phyloP scores from a whole-genome alignment of 1,140 invertebrate genomes.

The Neodiprion lecontei region DNA sequence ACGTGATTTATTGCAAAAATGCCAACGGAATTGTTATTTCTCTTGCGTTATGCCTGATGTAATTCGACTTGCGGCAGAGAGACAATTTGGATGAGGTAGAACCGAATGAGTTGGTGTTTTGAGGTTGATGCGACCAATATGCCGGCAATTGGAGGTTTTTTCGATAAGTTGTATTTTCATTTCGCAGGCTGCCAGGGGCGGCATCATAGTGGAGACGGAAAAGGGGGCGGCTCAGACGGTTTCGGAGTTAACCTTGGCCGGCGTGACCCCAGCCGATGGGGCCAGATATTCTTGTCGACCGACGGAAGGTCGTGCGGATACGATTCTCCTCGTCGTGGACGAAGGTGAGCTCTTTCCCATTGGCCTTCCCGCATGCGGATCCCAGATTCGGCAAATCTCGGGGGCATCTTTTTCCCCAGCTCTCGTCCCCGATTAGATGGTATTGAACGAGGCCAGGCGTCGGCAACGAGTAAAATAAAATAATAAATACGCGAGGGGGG shows the following conservation, averaged over 20 bases:
- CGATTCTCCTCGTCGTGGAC: conserved; percentile 61
- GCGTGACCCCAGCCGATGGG: conserved; percentile 55
- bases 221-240: conserved; percentile 55
- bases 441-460: not conserved
- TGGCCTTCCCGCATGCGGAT: not conserved
- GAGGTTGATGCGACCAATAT: too few species aligned
- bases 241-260: conserved; percentile 59
- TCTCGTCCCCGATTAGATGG: too few species aligned
- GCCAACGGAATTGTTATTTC: too few species aligned
- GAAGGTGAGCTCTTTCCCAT: conserved; percentile 10
- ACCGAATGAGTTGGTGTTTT: too few species aligned
- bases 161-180: conserved; percentile 6
- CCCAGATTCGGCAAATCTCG: not conserved
- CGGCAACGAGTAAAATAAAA: not conserved
- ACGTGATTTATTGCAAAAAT: too few species aligned
- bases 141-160: too few species aligned
- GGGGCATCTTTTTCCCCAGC: not conserved
- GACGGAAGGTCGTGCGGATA: conserved; percentile 58
- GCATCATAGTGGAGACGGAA: conserved; percentile 62
- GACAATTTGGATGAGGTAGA: too few species aligned
- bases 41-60: too few species aligned
- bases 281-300: conserved; percentile 67
- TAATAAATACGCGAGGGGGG: too few species aligned
- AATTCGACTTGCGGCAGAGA: too few species aligned
- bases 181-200: conserved; percentile 54